phyloP scores from a whole-genome alignment of 2,888 invertebrate species.

The Dolichopus griseipennis region DNA sequence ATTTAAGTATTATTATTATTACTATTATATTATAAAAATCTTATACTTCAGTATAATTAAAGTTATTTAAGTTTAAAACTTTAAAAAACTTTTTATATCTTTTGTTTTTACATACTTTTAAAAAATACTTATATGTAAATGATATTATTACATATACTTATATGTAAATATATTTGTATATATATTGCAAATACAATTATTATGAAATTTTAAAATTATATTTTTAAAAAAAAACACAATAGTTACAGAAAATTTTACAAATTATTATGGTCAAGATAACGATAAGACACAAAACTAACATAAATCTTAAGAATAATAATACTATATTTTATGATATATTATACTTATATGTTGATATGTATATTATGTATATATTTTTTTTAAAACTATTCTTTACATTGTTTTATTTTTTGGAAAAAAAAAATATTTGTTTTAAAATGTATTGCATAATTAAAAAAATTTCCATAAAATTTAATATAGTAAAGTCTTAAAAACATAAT shows the following conservation, averaged over 20 bases:
- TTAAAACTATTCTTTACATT: neutral
- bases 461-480: too few relatives aligned
- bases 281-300: slow-evolving; percentile 4
- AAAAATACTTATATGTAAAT: too few relatives aligned
- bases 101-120: too few relatives aligned
- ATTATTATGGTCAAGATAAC: slow-evolving; percentile 17
- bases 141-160: neutral
- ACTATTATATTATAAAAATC: neutral
- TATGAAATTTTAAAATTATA: neutral
- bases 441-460: too few relatives aligned
- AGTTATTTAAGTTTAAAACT: neutral
- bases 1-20: neutral
- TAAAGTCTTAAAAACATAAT: too few relatives aligned
- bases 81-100: neutral
- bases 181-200: neutral
- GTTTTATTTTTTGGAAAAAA: too few relatives aligned
- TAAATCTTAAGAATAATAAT: neutral
- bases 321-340: neutral
- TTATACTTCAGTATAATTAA: neutral
- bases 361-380: neutral
- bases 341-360: neutral
- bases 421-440: too few relatives aligned
- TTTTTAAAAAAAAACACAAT: neutral
- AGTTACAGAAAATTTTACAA: slow-evolving; percentile 10
- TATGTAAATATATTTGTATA: neutral